Percentiles rank a stretch among this genome's conserved stretches.
phyloP scores from a whole-genome alignment of 2,888 invertebrate species.

The Hecatera dysodea region DNA sequence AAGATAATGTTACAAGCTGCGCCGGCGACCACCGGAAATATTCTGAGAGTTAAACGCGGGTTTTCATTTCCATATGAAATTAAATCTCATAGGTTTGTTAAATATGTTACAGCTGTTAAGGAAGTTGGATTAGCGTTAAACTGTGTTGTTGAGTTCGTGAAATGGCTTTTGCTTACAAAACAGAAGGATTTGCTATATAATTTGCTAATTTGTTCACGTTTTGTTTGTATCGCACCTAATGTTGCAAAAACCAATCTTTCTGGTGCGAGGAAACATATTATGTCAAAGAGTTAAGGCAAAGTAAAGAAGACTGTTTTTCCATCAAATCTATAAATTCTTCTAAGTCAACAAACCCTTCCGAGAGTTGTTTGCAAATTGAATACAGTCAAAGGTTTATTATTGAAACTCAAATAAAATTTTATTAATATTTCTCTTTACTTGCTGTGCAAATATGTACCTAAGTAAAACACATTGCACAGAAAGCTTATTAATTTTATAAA shows the following conservation, averaged over 20 bases:
- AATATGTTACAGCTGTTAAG: no score
- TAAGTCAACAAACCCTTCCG: not conserved
- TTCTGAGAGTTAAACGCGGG: not conserved
- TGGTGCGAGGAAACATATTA: no score
- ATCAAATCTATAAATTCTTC: no score
- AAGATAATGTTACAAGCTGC: slow-evolving; percentile 9
- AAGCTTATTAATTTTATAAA: no score
- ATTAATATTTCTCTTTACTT: not conserved
- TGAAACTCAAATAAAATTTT: not conserved
- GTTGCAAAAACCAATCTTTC: no score
- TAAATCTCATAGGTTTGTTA: not conserved
- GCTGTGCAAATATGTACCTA: not conserved
- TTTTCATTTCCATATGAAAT: slow-evolving; percentile 2
- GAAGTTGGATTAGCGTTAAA: no score
- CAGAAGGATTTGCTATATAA: no score
- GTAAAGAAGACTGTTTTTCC: no score
- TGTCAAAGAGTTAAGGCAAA: no score
- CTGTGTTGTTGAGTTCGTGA: no score
- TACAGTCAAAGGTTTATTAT: not conserved
- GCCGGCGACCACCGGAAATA: not conserved
- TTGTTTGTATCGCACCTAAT: no score
- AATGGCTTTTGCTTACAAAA: no score
- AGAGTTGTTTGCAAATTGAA: not conserved
- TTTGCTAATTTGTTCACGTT: not conserved
- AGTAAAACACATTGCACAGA: not conserved